Evolutionary conservation across 1,140 invertebrate species (phyloP).

Genomic region (Intoshia linei): DNA sequence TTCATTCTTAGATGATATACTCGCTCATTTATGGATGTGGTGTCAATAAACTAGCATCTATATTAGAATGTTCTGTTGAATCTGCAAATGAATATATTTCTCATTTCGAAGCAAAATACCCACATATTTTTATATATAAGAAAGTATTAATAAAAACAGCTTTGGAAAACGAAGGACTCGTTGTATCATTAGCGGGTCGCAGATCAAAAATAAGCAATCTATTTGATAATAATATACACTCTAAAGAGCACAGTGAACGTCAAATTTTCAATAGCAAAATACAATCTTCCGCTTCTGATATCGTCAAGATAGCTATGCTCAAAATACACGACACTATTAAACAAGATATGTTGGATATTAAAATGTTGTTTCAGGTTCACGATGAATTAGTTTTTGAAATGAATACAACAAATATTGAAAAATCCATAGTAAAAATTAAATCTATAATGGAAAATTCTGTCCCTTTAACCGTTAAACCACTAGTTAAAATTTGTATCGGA

Average conservation of each 20-base stretch:
- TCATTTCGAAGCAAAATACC: too few relatives aligned
- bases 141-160: too few relatives aligned
- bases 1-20: background rate
- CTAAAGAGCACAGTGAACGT: conserved; percentile 38
- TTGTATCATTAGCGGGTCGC: too few relatives aligned
- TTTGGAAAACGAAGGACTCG: too few relatives aligned
- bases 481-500: conserved; percentile 50
- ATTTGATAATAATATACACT: conserved; percentile 4
- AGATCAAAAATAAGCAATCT: too few relatives aligned
- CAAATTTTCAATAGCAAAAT: conserved; percentile 73
- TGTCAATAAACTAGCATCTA: background rate
- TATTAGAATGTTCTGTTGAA: too few relatives aligned
- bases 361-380: conserved; percentile 66
- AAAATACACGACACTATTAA: conserved; percentile 34
- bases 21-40: too few relatives aligned
- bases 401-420: conserved; percentile 24
- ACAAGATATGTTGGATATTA: too few relatives aligned
- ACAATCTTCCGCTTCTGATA: conserved; percentile 72
- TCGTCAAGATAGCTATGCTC: conserved; percentile 59
- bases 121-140: too few relatives aligned
- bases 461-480: conserved; percentile 36
- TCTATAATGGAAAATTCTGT: conserved; percentile 44
- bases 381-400: conserved; percentile 86
- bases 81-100: too few relatives aligned
- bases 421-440: conserved; percentile 34